A percentile compares a stretch with the other conserved stretches of the same genome.
phyloP scores from a whole-genome alignment of 2,113 vertebrate species.

The Osmerus mordax region DNA sequence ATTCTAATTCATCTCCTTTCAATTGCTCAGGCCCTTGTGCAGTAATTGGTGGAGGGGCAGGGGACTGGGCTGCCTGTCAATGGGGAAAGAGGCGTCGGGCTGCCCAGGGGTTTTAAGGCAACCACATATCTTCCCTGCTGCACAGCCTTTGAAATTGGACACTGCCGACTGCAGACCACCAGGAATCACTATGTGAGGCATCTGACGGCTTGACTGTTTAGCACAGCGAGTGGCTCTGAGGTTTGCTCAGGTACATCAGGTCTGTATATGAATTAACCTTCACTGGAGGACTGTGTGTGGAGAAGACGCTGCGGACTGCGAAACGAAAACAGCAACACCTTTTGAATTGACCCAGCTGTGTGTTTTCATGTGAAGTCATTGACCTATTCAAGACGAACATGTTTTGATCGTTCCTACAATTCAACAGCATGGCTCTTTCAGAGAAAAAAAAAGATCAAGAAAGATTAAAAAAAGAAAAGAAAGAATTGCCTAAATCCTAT shows the following conservation, averaged over 20 bases:
- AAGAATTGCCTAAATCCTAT: too few relatives aligned
- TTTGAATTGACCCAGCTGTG: too few relatives aligned
- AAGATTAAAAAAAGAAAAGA: too few relatives aligned
- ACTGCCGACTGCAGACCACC: constrained; percentile 59
- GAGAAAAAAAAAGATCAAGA: too few relatives aligned
- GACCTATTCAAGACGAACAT: too few relatives aligned
- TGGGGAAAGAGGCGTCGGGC: constrained; percentile 19
- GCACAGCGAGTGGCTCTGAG: not conserved
- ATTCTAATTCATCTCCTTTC: constrained; percentile 13
- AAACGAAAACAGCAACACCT: too few relatives aligned
- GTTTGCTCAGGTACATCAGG: too few relatives aligned
- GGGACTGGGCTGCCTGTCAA: constrained; percentile 14
- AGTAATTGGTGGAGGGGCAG: constrained; percentile 16
- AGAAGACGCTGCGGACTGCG: too few relatives aligned
- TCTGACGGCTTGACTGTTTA: constrained; percentile 47
- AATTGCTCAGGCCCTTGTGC: not conserved
- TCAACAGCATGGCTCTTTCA: too few relatives aligned
- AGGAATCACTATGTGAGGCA: constrained; percentile 47
- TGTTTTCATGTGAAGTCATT: too few relatives aligned
- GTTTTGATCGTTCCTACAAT: too few relatives aligned
- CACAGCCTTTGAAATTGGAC: constrained; percentile 62
- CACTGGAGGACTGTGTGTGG: not conserved
- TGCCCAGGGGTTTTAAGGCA: constrained; percentile 9
- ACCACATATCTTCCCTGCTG: constrained; percentile 52
- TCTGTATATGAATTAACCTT: too few relatives aligned